Evolutionary conservation across 2,888 invertebrate genomes (phyloP).

Genomic region (Cosmopolites sordidus): DNA sequence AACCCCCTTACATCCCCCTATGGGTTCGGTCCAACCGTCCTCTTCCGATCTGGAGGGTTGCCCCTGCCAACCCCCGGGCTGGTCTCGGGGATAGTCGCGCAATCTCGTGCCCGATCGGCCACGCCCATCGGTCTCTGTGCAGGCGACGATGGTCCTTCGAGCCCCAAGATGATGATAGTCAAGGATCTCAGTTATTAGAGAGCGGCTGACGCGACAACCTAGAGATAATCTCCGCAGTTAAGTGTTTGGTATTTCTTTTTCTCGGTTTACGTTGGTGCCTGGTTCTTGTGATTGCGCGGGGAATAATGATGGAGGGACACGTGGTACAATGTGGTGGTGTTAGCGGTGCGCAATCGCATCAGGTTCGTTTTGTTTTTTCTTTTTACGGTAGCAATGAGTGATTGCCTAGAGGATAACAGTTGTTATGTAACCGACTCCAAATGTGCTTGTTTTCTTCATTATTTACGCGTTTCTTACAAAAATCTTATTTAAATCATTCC

Average conservation of each 20-base stretch:
- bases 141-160: slow-evolving; percentile 36
- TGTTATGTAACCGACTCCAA: too few species aligned
- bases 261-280: too few species aligned
- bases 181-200: slow-evolving; percentile 48
- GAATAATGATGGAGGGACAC: slow-evolving; percentile 43
- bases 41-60: slow-evolving; percentile 26
- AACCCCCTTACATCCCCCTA: not conserved
- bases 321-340: slow-evolving; percentile 44
- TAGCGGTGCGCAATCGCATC: slow-evolving; percentile 44
- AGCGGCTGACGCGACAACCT: slow-evolving; percentile 25
- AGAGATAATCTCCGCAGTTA: slow-evolving; percentile 19
- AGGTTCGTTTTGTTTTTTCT: slow-evolving; percentile 41
- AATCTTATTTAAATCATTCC: too few species aligned
- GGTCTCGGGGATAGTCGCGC: slow-evolving; percentile 32
- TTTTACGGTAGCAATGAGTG: not conserved
- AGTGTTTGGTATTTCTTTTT: slow-evolving; percentile 16
- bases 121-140: slow-evolving; percentile 41
- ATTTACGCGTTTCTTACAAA: too few species aligned
- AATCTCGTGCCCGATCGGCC: slow-evolving; percentile 42
- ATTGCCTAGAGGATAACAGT: not conserved
- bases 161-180: too few species aligned
- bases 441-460: too few species aligned
- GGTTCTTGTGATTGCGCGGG: too few species aligned
- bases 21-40: slow-evolving; percentile 10
- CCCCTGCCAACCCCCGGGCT: slow-evolving; percentile 29